Base-by-base conservation (phyloP, 1,140 invertebrate species). In the Aphaenogaster rudis region DNA sequence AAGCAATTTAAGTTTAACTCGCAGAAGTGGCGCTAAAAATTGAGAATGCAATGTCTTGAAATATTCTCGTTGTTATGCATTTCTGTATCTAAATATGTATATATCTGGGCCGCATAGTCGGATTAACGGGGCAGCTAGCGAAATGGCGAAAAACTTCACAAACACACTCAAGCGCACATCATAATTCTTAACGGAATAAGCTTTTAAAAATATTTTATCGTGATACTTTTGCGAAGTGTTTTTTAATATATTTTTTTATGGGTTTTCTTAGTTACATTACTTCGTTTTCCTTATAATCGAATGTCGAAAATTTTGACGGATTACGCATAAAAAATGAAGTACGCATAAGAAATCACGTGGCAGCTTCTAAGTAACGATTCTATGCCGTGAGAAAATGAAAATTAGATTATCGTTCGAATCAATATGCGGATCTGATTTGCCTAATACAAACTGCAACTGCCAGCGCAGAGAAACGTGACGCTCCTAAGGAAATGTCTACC, bases 71-170 rank as follows among this genome's bases (percentile, higher is more conserved):
- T 90, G 89, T 90, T 90, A 88, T 90, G 86, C 89, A 90, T 90
- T 90, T 90, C 88, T 63, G 72, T 87, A 87, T 90, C 89, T 90
- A 90, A 90, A 90, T 90, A 90, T 90, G 86, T 85, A 90, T 79
- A 59, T 82, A 63, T 69, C 71, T 90, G 54, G 59, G 72, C 67
- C 52, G 42, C n/a, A 78, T 33, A 81, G 88, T 36, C 33, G 67
- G 89, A 90, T 90, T 90, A 90, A 90, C 89, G 48, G 71, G 74
- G 52, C 77, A 63, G 71, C 63, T 86, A 42, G 63, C 64, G 71
- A 78, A 57, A 72, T 80, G 64, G 57, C 82, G 76, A 86, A 74
- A 87, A 90, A 90, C 77, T 90, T 89, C 59, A 78, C 59, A 78
- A 87, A 90, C 59, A 89, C 57, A 78, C 28, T 66, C 57, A 64